Evolutionary conservation across 1,140 invertebrate genomes (phyloP).

Genomic region (Cephus cinctus): DNA sequence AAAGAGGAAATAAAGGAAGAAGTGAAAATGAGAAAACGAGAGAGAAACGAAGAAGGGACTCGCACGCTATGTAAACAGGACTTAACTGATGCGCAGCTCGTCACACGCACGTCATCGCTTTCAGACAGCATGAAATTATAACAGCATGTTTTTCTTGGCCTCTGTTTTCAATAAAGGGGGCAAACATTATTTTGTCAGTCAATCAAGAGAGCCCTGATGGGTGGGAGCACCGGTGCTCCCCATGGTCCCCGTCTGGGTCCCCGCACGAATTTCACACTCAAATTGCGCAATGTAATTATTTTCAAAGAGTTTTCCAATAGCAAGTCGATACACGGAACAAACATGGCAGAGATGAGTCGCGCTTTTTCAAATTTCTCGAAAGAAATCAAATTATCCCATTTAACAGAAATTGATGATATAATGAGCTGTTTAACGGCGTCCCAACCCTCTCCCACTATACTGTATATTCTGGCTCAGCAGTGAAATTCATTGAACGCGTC

Average conservation of each 20-base stretch:
- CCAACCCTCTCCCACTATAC: no score
- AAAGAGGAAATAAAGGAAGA: background rate
- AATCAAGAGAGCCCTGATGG: slow-evolving; percentile 4
- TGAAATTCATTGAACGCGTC: slow-evolving; percentile 1
- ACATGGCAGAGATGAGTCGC: no score
- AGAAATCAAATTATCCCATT: no score
- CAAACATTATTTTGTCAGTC: slow-evolving; percentile 23
- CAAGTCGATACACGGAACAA: no score
- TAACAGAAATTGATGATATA: no score
- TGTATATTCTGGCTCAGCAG: no score
- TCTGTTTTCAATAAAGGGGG: slow-evolving; percentile 16
- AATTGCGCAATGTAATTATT: no score
- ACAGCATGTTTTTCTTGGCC: slow-evolving; percentile 16
- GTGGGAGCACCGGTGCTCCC: slow-evolving; percentile 2
- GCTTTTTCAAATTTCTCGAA: no score
- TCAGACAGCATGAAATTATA: slow-evolving; percentile 16
- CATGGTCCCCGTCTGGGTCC: no score
- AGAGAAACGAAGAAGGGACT: slow-evolving; percentile 1
- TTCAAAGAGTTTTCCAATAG: no score
- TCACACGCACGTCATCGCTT: slow-evolving; percentile 1
- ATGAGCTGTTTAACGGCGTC: no score
- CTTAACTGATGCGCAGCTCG: slow-evolving; percentile 11
- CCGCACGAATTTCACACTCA: no score
- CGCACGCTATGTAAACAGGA: slow-evolving; percentile 15
- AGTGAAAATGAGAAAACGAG: background rate